Evolutionary conservation across 2,888 invertebrate genomes (phyloP), one percentile per base, ranked within the genome.

Genomic region (Seladonia tumulorum): DNA sequence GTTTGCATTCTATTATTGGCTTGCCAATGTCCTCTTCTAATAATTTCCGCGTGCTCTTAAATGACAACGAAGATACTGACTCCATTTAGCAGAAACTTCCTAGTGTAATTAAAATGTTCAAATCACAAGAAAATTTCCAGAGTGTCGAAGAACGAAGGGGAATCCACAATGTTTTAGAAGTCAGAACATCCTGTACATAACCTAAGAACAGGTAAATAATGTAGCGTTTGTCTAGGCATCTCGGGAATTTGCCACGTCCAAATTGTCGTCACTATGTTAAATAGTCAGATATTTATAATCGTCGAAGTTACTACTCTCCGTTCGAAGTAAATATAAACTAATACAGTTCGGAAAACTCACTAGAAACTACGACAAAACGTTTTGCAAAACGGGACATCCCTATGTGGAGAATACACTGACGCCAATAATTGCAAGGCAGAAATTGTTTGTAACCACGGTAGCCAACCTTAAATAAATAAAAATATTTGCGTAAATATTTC

Each of bases 341-440:
- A 29, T 49, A 35, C 12, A 60, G 1, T 45, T 5, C 63, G 8
- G 14, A 7, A 68, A 29, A 35, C 5, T 8, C 14, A 42, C 25
- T 49, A 84, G 82, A 75, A 84, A 88, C 75, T 76, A 86, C 82
- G 68, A 66, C 70, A 47, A 47, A 68, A 25, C 25, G 14, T 42
- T 77, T 66, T 45, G 63, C 47, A 83, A 86, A 74, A 68, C 84
- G 90, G 90, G 90, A 91, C 85, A 88, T 91, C 90, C 90, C 89
- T 88, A 70, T 3, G 60, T 22, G 49, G 63, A 29, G 74, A 2
- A 63, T 53, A 72, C 47, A 80, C 49, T 80, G 81, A 68, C 76
- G 42, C 70, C 73, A 76, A 80, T 22, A 35, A 76, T 76, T 16
- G 45, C 35, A 25, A 22, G 39, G 25, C 12, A 10, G 25, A 70